Evolutionary conservation across 2,888 invertebrate genomes (phyloP), one percentile per base, ranked within the genome.

Genomic region (Agrochola macilenta): DNA sequence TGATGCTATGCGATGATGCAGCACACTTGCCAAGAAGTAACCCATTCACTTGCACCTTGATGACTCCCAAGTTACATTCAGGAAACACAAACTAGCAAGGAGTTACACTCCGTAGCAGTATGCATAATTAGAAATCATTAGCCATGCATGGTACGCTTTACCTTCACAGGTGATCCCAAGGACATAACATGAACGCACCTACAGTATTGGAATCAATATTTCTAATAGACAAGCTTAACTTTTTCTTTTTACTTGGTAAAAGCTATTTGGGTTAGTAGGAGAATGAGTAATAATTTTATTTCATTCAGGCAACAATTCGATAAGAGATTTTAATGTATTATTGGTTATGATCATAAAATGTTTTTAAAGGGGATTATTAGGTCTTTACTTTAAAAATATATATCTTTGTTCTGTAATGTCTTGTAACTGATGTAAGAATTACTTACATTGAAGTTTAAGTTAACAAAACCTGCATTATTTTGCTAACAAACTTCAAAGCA

Each of bases 101-200:
- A 81, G 49, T 49, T 35, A 14, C 17, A 68, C 52, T 26, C 61
- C 14, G 26, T 39, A 63, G 7, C 14, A n/a, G 39, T 57, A 63
- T 79, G 74, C 74, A 74, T 68, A 63, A 74, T 66, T 63, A 52
- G 57, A n/a, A 35, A 79, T 57, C 79, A 74, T 79, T 81, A 74
- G 3, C 39, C 43, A 79, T 79, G 81, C 79, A 81, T 68, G 23
- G 75, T 63, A 14, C 17, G 11, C 26, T 64, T 57, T 68, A 74
- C 57, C 74, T 81, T 74, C 35, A 63, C 58, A 60, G 12, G 20
- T 79, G 46, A 72, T 58, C 4, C 39, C 57, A 74, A 81, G 81
- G 68, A 68, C 43, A 14, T 26, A 35, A 39, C 5, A 57, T 63
- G 74, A 74, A 68, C 30, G 14, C 52, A 54, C 58, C 20, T 66